Conservation (phyloP, 2,797 vertebrate genomes). For the Anolis apletophallus region DNA sequence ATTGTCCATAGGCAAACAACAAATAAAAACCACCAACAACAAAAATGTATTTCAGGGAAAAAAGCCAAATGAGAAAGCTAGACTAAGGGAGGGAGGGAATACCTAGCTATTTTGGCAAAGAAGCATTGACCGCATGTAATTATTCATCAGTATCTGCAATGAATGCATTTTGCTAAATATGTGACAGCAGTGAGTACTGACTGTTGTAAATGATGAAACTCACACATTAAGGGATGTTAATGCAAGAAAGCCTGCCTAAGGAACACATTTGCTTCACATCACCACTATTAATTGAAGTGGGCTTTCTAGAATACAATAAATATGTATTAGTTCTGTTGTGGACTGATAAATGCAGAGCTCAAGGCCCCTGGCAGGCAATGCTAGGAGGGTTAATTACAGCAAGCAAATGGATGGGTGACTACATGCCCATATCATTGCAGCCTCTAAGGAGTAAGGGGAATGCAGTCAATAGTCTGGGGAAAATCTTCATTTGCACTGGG, state of each 20-base stretch:
- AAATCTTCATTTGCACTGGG: background rate
- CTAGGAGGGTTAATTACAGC: slow-evolving; percentile 43
- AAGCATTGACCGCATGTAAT: slow-evolving; percentile 37
- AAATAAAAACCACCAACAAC: background rate
- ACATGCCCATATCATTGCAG: background rate
- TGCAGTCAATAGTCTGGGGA: background rate
- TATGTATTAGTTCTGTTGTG: slow-evolving; percentile 20
- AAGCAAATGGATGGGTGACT: slow-evolving; percentile 16
- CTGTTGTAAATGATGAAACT: slow-evolving; percentile 5
- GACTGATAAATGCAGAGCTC: slow-evolving; percentile 2
- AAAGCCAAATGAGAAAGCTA: slow-evolving; percentile 26
- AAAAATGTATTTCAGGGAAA: slow-evolving; percentile 19
- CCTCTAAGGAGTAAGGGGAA: background rate
- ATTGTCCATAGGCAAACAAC: slow-evolving; percentile 15
- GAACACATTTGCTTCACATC: slow-evolving; percentile 38
- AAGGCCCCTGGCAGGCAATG: slow-evolving; percentile 19
- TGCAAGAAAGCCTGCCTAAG: slow-evolving; percentile 25
- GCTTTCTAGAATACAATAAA: background rate
- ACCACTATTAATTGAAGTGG: slow-evolving; percentile 28
- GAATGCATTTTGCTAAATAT: slow-evolving; percentile 44
- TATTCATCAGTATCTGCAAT: slow-evolving; percentile 40
- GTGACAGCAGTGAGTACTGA: slow-evolving; percentile 4
- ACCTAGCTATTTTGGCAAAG: background rate
- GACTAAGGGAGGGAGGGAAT: slow-evolving; percentile 25
- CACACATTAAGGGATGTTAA: slow-evolving; percentile 34